Evolutionary conservation across 2,797 vertebrate species (phyloP).

Genomic region (Okamejei kenojei): DNA sequence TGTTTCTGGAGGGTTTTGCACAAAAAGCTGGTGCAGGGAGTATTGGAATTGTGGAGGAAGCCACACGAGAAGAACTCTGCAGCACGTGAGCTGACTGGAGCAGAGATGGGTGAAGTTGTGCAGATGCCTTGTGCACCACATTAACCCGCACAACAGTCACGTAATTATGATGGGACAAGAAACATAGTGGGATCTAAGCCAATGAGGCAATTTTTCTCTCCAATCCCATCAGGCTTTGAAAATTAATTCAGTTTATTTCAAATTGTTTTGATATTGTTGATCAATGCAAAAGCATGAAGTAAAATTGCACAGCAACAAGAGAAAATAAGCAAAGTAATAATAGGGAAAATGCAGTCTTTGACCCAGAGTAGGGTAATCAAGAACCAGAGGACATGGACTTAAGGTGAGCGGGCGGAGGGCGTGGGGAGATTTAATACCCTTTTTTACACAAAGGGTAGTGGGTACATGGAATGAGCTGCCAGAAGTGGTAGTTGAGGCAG

Average conservation of each 20-base stretch:
- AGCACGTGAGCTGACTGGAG: background rate
- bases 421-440: too few relatives aligned
- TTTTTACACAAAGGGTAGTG: too few relatives aligned
- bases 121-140: background rate
- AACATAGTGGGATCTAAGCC: background rate
- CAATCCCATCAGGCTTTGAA: background rate
- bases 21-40: background rate
- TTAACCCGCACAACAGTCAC: background rate
- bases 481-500: too few relatives aligned
- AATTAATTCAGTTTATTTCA: background rate
- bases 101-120: background rate
- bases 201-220: background rate
- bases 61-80: background rate
- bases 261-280: background rate
- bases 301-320: background rate
- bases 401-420: too few relatives aligned
- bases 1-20: background rate
- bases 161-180: background rate
- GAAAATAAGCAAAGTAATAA: background rate
- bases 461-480: too few relatives aligned
- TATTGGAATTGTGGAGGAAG: background rate
- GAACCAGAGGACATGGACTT: too few relatives aligned
- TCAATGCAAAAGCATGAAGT: background rate
- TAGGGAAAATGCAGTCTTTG: too few relatives aligned
- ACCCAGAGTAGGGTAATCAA: too few relatives aligned